Percentiles rank a stretch among this genome's conserved stretches.
These are phyloP conservation scores for Toxotes jaculatrix DNA, from an alignment of 2,113 vertebrate genomes.

Conservation along the genomic window DNA sequence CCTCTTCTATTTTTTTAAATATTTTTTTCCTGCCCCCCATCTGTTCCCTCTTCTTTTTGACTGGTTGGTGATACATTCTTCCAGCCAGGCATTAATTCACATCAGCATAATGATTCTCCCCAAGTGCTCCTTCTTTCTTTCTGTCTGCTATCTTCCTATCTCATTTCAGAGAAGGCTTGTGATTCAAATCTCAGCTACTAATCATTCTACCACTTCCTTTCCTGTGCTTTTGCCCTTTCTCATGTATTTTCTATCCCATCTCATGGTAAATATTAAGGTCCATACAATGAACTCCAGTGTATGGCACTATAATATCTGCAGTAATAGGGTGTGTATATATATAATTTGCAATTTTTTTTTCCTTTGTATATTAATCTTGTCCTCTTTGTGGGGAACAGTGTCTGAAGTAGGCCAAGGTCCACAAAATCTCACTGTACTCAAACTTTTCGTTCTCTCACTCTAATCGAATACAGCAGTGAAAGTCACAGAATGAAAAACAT, in stretches of 20 bases:
- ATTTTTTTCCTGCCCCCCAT: not conserved
- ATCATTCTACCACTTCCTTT: not conserved
- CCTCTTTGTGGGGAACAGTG: not conserved
- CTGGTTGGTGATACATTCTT: constrained; percentile 45
- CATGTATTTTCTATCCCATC: not conserved
- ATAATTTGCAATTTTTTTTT: too few relatives aligned
- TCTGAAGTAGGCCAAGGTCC: not conserved
- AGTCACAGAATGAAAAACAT: not conserved
- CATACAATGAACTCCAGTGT: not conserved
- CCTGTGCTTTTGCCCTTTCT: not conserved
- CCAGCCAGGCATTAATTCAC: constrained; percentile 33
- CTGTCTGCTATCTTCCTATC: constrained; percentile 2
- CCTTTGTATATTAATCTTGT: not conserved
- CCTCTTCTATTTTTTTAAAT: not conserved
- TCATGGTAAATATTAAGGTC: not conserved
- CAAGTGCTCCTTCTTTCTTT: constrained; percentile 1
- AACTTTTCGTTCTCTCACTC: not conserved
- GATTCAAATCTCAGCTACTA: constrained; percentile 4
- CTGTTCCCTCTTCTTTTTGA: not conserved
- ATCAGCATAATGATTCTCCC: constrained; percentile 39
- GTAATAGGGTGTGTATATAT: too few relatives aligned
- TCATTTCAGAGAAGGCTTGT: constrained; percentile 5
- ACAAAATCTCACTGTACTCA: not conserved
- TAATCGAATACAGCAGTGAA: not conserved
- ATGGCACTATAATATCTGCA: too few relatives aligned